Evolutionary conservation across 2,888 invertebrate genomes (phyloP).

Genomic region (Eledona agricola): DNA sequence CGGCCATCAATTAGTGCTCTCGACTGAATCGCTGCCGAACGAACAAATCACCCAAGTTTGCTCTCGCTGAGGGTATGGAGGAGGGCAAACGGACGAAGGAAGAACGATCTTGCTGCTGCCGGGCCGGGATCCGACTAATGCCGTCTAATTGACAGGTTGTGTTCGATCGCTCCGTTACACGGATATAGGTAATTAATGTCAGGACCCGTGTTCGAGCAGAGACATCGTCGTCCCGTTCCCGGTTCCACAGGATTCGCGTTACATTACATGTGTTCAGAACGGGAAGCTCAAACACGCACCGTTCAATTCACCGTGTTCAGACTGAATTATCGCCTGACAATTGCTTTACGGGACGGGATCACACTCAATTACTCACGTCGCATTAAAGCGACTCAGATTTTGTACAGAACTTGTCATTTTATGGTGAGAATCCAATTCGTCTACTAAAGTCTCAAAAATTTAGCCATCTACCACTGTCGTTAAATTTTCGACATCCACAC

Average conservation of each 20-base stretch:
- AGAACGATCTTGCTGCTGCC: slow-evolving; percentile 3
- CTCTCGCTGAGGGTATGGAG: slow-evolving; percentile 39
- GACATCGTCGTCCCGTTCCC: slow-evolving; percentile 40
- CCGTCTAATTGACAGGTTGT: slow-evolving; percentile 64
- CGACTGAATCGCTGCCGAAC: slow-evolving; percentile 55
- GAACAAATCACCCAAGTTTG: slow-evolving; percentile 57
- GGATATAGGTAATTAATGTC: slow-evolving; percentile 64
- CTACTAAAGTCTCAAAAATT: too few species aligned
- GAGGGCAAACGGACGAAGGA: slow-evolving; percentile 12
- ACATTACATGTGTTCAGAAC: slow-evolving; percentile 57
- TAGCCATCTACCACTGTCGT: too few species aligned
- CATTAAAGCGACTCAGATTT: too few species aligned
- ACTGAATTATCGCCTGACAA: slow-evolving; percentile 26
- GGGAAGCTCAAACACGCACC: slow-evolving; percentile 41
- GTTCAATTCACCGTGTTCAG: slow-evolving; percentile 32
- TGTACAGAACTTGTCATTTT: too few species aligned
- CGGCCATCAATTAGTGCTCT: slow-evolving; percentile 62
- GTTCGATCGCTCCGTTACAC: slow-evolving; percentile 62
- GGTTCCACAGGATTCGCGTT: slow-evolving; percentile 58
- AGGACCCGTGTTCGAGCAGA: slow-evolving; percentile 59
- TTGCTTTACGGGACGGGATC: too few species aligned
- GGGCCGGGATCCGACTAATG: slow-evolving; percentile 54
- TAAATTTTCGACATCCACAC: too few species aligned
- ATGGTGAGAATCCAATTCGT: too few species aligned
- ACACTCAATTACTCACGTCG: too few species aligned